Evolutionary conservation across 2,113 vertebrate species (phyloP), one percentile per base, ranked within the genome.

Genomic region (Menidia beryllina): DNA sequence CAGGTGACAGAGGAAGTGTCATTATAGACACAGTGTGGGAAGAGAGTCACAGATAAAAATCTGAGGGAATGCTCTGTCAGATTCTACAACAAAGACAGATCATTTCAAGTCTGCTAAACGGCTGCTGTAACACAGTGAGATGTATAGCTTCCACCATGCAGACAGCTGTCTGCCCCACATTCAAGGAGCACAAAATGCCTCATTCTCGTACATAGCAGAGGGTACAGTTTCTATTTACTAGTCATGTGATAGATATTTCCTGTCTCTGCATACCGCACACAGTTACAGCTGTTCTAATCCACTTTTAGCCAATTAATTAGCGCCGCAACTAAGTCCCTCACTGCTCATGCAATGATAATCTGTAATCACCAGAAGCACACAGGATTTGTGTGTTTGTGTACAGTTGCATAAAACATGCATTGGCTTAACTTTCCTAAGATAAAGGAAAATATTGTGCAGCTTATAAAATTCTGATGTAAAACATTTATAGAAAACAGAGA

Each of bases 1-100:
- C 88, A 81, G 57, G 65, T 88, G 77, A 84, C 54, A 36, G 67
- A 59, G 25, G 26, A 53, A 69, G 58, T 25, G 23, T 56, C 48
- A 72, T 39, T 66, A 56, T 72, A 51, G 56, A 83, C 70, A 79
- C 26, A 65, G 49, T 15, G 82, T 85, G 56, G 83, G 75, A 85
- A 51, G 75, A 72, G 62, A 63, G 41, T 65, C 53, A 69, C 71
- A 34, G 43, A 34, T 8, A 26, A 52, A 59, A 54, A 81, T 66
- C 65, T 41, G 68, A 34, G 55, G 62, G 47, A 62, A 64, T 26
- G 23, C 12, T 36, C 45, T 51, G 19, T 26, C 20, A 69, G 63
- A 38, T 23, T 66, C 26, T 45, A 50, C 43, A 60, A 25, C n/a
- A 65, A 19, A 56, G 26, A 75, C 50, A 10, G 64, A 71, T 30